These are phyloP conservation scores for Tinea semifulvella DNA, from an alignment of 2,888 invertebrate species.

Conservation along the genomic window DNA sequence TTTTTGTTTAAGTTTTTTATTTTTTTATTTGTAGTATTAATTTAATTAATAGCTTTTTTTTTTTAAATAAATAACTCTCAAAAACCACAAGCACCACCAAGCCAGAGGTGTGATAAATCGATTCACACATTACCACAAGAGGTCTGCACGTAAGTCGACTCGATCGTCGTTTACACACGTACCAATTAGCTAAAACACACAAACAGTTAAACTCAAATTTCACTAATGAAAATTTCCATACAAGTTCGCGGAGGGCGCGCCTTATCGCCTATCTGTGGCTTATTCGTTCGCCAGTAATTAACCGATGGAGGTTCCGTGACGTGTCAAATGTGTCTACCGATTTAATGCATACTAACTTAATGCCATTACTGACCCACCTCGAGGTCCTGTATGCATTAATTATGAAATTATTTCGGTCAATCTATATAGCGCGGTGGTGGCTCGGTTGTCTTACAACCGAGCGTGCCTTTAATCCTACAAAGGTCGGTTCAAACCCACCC, in stretches of 20 bases:
- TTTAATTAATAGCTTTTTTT: too few species aligned
- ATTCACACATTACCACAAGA: constrained; percentile 40
- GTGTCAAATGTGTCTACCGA: constrained; percentile 17
- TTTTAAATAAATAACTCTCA: too few species aligned
- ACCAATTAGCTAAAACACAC: constrained; percentile 60
- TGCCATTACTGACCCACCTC: not conserved
- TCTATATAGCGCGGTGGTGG: too few species aligned
- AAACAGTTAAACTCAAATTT: constrained; percentile 57
- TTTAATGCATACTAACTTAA: constrained; percentile 14
- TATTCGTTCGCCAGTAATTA: constrained; percentile 41
- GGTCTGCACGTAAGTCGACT: constrained; percentile 36
- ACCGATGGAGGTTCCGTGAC: constrained; percentile 30
- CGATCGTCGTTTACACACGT: constrained; percentile 39
- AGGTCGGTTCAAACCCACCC: too few species aligned
- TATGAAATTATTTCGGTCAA: constrained; percentile 7
- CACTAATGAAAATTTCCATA: constrained; percentile 60
- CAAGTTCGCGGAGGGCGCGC: constrained; percentile 39
- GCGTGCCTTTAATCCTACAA: too few species aligned
- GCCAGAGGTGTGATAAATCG: too few species aligned
- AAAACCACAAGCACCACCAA: too few species aligned
- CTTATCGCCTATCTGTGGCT: constrained; percentile 58
- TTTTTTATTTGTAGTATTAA: too few species aligned
- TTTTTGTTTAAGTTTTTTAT: too few species aligned
- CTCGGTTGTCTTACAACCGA: too few species aligned
- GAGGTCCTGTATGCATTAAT: not conserved